Evolutionary conservation across 2,888 invertebrate genomes (phyloP), one percentile per base, ranked within the genome.

Genomic region (Stenodema calcarata): DNA sequence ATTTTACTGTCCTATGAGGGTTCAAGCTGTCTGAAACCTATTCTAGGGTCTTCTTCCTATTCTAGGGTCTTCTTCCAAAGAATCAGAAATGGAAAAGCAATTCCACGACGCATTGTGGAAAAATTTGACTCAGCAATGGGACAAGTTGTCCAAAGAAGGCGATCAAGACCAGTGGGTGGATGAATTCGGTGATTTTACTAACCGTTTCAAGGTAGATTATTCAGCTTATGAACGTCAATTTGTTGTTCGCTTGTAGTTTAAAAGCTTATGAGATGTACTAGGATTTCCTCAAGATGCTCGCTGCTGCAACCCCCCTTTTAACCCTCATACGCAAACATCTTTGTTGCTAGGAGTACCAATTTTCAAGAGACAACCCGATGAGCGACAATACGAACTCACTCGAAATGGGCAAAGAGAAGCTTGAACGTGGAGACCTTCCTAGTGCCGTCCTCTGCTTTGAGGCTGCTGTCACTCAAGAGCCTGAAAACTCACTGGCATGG

Each of bases 401-500:
- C 87, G 95, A 95, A 91, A 95, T 96, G 90, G 99, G 98, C 0
- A 95, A 97, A 90, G 94, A 95, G 89, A 95, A 95, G 90, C 91
- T 99, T 88, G 94, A 94, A 89, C 94, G 94, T 89, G 98, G 98
- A 12, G 99, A 99, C 91, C 93, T 99, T 89, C 97, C 99, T 42
- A 96, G 97, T 89, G 99, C 99, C 18, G 98, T 98, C 0, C 92
- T 99, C 35, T 96, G 98, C 90, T 99, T 99, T 92, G 99, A 99
- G 92, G 97, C 97, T 81, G 98, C 99, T 12, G 97, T 95, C 2
- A 95, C 96, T 90, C 95, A 97, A 90, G 93, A 96, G 79, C 94
- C 95, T 0, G 93, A 95, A 80, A 95, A 95, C 90, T 92, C 94
- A 0, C 95, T 97, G 91, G 96, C 95, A 0, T 98, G 98, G 98